Conservation (phyloP, 2,113 vertebrate species). For the Oreochromis aureus region DNA sequence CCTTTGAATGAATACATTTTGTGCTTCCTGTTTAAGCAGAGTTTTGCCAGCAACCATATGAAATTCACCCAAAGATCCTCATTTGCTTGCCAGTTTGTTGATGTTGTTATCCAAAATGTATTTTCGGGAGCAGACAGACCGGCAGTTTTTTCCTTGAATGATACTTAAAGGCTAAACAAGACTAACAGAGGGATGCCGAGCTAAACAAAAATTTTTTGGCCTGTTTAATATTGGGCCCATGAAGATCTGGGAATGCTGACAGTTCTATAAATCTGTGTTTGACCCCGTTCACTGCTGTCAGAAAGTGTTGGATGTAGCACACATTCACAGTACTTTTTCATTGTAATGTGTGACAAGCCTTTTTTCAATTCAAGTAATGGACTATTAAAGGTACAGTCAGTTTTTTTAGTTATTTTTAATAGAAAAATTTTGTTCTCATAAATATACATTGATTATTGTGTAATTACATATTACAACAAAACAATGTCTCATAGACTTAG, state of each 20-base stretch:
- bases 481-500: neutral
- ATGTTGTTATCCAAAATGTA: neutral
- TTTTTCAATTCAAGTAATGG: neutral
- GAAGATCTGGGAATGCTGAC: neutral
- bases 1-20: neutral
- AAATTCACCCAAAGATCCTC: neutral
- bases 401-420: rapidly evolving
- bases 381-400: neutral
- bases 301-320: neutral
- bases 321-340: neutral
- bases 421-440: rapidly evolving
- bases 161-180: neutral
- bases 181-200: neutral
- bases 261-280: conserved; percentile 2
- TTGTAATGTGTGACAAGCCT: neutral
- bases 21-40: neutral
- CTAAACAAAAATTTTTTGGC: neutral
- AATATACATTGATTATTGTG: neutral
- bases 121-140: neutral
- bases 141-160: neutral
- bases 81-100: neutral
- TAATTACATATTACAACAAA: neutral
- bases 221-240: neutral
- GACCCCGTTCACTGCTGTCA: neutral
- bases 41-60: neutral